Evolutionary conservation across 2,797 vertebrate genomes (phyloP).

Genomic region (Artibeus jamaicensis): DNA sequence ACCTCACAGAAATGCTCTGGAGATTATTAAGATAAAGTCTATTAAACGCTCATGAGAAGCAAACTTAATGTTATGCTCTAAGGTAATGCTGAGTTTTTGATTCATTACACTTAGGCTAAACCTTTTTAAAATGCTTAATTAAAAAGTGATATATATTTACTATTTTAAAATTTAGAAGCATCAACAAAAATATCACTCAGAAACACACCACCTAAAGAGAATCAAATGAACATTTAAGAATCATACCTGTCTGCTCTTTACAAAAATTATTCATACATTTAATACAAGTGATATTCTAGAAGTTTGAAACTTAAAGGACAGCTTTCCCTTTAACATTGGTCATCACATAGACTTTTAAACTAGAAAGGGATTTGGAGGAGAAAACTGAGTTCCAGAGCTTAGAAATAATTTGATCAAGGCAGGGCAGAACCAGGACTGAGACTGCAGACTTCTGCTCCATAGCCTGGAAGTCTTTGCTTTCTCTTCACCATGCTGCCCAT

Average conservation of each 20-base stretch:
- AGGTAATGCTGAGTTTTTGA: constrained; percentile 4
- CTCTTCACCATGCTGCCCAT: background rate
- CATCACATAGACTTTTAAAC: constrained; percentile 4
- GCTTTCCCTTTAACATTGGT: constrained; percentile 14
- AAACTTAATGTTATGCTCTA: background rate
- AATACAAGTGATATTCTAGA: background rate
- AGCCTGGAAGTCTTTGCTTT: background rate
- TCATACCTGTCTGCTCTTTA: background rate
- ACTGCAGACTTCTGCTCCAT: background rate
- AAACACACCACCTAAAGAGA: background rate
- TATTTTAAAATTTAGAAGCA: constrained; percentile 19
- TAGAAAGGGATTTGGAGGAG: background rate
- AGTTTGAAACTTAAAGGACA: constrained; percentile 8
- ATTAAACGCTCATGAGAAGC: background rate
- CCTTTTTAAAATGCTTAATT: background rate
- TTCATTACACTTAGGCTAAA: background rate
- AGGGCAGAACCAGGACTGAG: background rate
- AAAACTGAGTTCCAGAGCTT: background rate
- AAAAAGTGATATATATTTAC: background rate
- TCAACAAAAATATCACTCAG: background rate
- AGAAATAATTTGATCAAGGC: constrained; percentile 5
- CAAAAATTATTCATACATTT: background rate
- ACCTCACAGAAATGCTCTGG: background rate
- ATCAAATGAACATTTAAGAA: background rate
- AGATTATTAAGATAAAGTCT: background rate